These are phyloP conservation scores for Callinectes sapidus DNA, from an alignment of 2,888 invertebrate species.

Conservation along the genomic window DNA sequence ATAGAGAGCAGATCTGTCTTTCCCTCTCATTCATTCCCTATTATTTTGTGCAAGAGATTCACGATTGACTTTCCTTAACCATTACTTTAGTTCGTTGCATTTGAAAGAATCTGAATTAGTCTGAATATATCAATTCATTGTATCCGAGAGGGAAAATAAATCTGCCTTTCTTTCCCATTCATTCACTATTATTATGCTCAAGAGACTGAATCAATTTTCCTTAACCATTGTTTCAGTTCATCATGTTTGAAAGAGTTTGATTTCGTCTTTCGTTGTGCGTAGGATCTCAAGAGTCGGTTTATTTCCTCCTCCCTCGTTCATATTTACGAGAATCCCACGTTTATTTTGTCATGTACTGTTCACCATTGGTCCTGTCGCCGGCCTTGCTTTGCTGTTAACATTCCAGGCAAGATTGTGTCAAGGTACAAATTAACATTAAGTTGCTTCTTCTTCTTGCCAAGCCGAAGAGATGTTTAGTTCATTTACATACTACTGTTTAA, in stretches of 20 bases:
- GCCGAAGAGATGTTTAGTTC: background rate
- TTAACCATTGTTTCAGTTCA: too few species aligned
- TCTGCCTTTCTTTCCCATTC: too few species aligned
- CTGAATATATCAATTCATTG: too few species aligned
- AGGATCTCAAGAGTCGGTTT: background rate
- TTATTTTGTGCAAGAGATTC: too few species aligned
- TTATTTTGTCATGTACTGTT: background rate
- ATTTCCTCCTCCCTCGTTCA: background rate
- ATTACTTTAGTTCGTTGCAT: too few species aligned
- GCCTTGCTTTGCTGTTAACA: background rate
- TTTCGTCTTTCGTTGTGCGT: background rate
- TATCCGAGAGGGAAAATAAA: too few species aligned
- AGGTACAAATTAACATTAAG: constrained; percentile 27
- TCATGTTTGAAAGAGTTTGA: too few species aligned
- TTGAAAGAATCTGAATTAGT: too few species aligned
- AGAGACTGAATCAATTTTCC: too few species aligned
- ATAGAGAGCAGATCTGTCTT: too few species aligned
- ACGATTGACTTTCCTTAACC: too few species aligned
- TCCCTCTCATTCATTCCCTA: background rate
- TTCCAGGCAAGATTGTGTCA: background rate
- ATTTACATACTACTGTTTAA: background rate
- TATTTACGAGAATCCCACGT: background rate
- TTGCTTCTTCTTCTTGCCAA: constrained; percentile 32
- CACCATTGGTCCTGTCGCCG: background rate
- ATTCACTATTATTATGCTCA: too few species aligned